Evolutionary conservation across 1,140 invertebrate genomes (phyloP), one percentile per base, ranked within the genome.

Genomic region (Idris sp.): DNA sequence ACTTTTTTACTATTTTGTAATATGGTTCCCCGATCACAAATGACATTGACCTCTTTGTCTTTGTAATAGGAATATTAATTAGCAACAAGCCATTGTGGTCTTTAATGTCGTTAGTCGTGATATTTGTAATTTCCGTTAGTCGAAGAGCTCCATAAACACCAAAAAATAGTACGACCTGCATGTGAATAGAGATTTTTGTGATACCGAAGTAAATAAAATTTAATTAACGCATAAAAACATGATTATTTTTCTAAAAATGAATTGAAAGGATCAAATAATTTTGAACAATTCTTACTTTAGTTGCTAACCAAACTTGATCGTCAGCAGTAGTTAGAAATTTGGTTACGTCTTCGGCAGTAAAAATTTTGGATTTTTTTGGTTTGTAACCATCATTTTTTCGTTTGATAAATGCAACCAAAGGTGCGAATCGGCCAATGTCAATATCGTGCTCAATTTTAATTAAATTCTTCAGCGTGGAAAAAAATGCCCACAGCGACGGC

Each of bases 321-420:
- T 5, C 0, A 3, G 41, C 41, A 14, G 10, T 1, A 4, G 30
- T 31, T 3, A 48, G 1, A 11, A 48, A 48, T 31, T 48, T 8
- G 6, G 30, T 11, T 4, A 49, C 18, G 35, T 49, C 16, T 0
- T 36, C 48, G 2, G 48, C 33, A 1, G 35, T 38, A 5, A 53
- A 28, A 2, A 38, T 16, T 10, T 38, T 53, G 0, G 48, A 53
- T 38, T 53, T 53, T 10, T 36, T 53, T 6, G 22, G 0, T 38
- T 53, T 38, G 22, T 53, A 53, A 9, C 48, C 48, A 8, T 38
- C 48, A 38, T 53, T 53, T 38, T 48, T 48, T 2, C 41, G n/a
- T 11, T 44, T 44, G 5, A 44, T 44, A 9, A 44, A 44, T 0
- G 25, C 22, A 30, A 44, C 5, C 22, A 44, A 30, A 5, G 25